Base-by-base conservation (phyloP, 92 coral and sea anemone genomes). In the Blastomussa wellsi region DNA sequence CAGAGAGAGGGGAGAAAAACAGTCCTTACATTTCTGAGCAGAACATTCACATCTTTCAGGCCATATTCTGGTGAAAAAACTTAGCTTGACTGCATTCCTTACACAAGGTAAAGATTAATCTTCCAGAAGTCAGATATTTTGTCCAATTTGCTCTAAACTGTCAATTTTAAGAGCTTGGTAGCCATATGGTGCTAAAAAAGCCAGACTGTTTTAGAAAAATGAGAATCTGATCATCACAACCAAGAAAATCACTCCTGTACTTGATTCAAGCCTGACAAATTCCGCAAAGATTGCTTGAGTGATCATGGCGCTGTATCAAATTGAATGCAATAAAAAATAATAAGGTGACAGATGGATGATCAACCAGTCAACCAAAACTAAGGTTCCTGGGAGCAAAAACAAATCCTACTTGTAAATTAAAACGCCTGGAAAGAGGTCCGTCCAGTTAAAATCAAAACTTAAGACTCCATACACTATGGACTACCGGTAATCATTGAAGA, bases 381-480 rank as follows among this genome's bases (percentile, higher is more conserved):
- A 17, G 74, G 74, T 15, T 68, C 53, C 38, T 20, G 41, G 33
- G n/a, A 52, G 37, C 55, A 48, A 42, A 80, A 67, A 20, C 47
- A 24, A 44, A 22, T 51, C 76, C 47, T 20, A 31, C 75, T 5
- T 0, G 48, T 1, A 70, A 16, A 2, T 47, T 80, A 80, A 80
- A 80, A 80, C 33, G 19, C 6, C 20, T 39, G 26, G 13, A 15
- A n/a, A 47, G 79, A 48, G 4, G n/a, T 6, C 11, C 47, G 64
- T 48, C 36, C 32, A 67, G 76, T 80, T 67, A 80, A 80, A 80
- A 68, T 26, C 22, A 70, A 66, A 80, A 55, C 44, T 15, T 80
- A 48, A 80, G 68, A 67, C 41, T 79, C 22, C 73, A 41, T 24
- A 2, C 17, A 31, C 52, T 65, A 5, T 11, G 74, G 29, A 44